These are phyloP conservation scores for Aquatica leii DNA, from an alignment of 2,888 invertebrate species.

Conservation along the genomic window DNA sequence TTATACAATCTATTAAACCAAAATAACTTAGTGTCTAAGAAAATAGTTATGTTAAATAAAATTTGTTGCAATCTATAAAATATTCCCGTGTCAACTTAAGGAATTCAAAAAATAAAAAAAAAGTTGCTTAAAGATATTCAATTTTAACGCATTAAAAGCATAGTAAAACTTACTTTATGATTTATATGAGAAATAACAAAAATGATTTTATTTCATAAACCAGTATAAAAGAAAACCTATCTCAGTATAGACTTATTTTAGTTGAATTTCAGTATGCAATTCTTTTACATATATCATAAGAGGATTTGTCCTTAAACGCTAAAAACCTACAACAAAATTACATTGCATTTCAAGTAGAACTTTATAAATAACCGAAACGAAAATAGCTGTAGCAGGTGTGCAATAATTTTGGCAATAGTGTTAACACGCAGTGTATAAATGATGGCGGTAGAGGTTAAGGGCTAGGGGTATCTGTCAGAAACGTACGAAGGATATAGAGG, in stretches of 20 bases:
- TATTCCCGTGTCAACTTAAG: background rate
- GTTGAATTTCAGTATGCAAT: too few species aligned
- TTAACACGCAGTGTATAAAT: slow-evolving; percentile 37
- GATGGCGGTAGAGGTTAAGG: slow-evolving; percentile 37
- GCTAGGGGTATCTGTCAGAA: slow-evolving; percentile 39
- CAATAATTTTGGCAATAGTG: slow-evolving; percentile 36
- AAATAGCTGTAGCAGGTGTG: slow-evolving; percentile 29
- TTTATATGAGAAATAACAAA: slow-evolving; percentile 36
- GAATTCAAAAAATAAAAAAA: background rate
- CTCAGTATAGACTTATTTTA: background rate
- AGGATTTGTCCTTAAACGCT: slow-evolving; percentile 8
- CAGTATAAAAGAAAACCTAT: slow-evolving; percentile 5
- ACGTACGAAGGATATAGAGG: slow-evolving; percentile 45
- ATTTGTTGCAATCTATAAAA: too few species aligned
- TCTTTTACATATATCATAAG: background rate
- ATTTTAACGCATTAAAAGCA: slow-evolving; percentile 23
- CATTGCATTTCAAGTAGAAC: slow-evolving; percentile 9
- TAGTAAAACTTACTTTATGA: slow-evolving; percentile 39
- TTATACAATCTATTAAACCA: too few species aligned
- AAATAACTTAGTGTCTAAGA: too few species aligned
- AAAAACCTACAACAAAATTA: slow-evolving; percentile 1
- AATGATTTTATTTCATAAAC: slow-evolving; percentile 27
- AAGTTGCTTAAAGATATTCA: slow-evolving; percentile 9
- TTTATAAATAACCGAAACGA: slow-evolving; percentile 20
- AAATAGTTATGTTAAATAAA: too few species aligned